A percentile compares a stretch with the other conserved stretches of the same genome.
Conservation (phyloP, 2,113 vertebrate genomes). For the Oostethus manadensis region DNA sequence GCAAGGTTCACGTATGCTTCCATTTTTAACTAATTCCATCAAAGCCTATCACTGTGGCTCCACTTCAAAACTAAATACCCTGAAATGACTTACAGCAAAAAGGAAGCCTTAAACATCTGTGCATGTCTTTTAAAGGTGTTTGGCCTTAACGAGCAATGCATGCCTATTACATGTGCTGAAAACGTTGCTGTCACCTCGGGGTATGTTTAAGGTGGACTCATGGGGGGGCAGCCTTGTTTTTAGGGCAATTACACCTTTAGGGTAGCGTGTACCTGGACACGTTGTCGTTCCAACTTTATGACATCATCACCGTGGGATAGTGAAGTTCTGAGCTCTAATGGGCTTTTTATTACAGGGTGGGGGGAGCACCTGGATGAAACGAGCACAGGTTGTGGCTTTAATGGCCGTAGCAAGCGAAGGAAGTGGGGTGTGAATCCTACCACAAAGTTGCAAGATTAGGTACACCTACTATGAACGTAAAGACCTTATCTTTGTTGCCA, state of each 20-base stretch:
- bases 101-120: slow-evolving; percentile 14
- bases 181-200: slow-evolving; percentile 15
- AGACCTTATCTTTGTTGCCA: too few species aligned
- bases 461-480: too few species aligned
- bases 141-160: slow-evolving; percentile 8
- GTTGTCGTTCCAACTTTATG: slow-evolving; percentile 14
- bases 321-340: slow-evolving; percentile 8
- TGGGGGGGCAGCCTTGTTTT: neutral
- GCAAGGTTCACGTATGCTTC: too few species aligned
- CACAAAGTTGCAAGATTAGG: neutral
- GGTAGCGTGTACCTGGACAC: neutral
- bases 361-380: slow-evolving; percentile 51
- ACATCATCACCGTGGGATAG: slow-evolving; percentile 45
- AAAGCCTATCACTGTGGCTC: neutral
- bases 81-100: too few species aligned
- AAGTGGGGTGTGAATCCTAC: slow-evolving; percentile 28
- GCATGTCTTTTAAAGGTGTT: slow-evolving; percentile 14
- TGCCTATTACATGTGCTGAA: slow-evolving; percentile 22
- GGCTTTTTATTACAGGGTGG: slow-evolving; percentile 41
- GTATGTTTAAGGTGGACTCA: slow-evolving; percentile 8
- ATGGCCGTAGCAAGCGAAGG: slow-evolving; percentile 32
- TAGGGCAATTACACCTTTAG: slow-evolving; percentile 7
- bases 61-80: neutral
- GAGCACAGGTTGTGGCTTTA: slow-evolving; percentile 44
- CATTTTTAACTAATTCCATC: too few species aligned